Evolutionary conservation across 1,140 invertebrate species (phyloP).

Genomic region (Megalonaias nervosa): DNA sequence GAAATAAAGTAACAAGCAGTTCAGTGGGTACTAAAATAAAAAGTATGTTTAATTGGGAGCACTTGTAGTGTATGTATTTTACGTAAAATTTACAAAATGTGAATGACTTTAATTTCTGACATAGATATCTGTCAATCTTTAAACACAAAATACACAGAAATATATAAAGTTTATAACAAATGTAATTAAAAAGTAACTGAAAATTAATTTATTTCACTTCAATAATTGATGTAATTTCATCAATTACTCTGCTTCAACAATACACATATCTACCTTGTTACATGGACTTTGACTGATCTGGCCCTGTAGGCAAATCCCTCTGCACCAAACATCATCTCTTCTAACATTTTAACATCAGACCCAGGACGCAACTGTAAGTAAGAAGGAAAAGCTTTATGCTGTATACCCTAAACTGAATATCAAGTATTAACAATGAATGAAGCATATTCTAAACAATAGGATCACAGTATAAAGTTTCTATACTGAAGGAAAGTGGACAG

Average conservation of each 20-base stretch:
- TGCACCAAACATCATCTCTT: conserved; percentile 92
- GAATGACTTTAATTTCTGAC: neutral
- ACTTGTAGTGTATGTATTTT: too few species aligned
- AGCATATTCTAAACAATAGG: too few species aligned
- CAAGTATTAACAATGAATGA: too few species aligned
- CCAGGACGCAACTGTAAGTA: conserved; percentile 51
- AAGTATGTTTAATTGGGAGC: too few species aligned
- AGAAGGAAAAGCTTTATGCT: too few species aligned
- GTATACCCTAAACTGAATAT: too few species aligned
- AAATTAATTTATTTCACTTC: neutral
- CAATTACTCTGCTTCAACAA: neutral
- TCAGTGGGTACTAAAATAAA: too few species aligned
- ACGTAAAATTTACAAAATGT: neutral
- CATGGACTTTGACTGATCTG: conserved; percentile 82
- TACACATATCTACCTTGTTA: conserved; percentile 72
- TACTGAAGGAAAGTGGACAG: too few species aligned
- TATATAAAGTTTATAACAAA: neutral
- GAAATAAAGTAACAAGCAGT: too few species aligned
- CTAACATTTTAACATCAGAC: conserved; percentile 81
- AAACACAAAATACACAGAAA: neutral
- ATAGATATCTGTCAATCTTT: neutral
- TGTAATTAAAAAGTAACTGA: neutral
- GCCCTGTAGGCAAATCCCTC: conserved; percentile 89
- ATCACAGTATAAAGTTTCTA: too few species aligned
- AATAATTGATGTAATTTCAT: too few species aligned